Evolutionary conservation across 2,888 invertebrate genomes (phyloP).

Genomic region (Thyatira batis): DNA sequence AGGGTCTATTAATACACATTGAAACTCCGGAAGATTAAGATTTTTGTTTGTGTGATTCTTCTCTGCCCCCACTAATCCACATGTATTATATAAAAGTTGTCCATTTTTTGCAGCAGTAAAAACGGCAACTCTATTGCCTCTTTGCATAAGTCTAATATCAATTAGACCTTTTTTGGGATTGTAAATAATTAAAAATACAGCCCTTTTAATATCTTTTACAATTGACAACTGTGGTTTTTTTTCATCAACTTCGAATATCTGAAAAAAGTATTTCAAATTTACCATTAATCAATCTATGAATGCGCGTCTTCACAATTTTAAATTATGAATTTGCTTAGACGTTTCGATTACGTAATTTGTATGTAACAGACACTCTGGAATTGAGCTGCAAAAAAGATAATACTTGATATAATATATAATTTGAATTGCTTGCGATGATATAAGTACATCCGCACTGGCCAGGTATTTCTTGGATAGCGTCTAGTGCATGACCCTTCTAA

Average conservation of each 20-base stretch:
- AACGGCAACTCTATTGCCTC: conserved; percentile 94
- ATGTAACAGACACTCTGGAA: too few relatives aligned
- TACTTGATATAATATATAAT: too few relatives aligned
- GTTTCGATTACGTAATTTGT: too few relatives aligned
- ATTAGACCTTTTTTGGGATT: conserved; percentile 95
- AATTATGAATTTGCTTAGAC: too few relatives aligned
- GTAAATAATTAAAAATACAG: conserved; percentile 94
- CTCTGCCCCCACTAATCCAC: conserved; percentile 89
- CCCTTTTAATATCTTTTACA: conserved; percentile 81
- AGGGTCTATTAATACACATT: conserved; percentile 91
- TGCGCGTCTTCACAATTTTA: too few relatives aligned
- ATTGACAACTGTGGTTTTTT: conserved; percentile 69
- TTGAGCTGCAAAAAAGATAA: too few relatives aligned
- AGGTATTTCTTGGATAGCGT: too few relatives aligned
- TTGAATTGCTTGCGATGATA: too few relatives aligned
- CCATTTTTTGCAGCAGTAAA: conserved; percentile 95
- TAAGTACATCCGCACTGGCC: too few relatives aligned
- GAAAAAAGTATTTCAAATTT: conserved; percentile 25
- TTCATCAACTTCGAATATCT: conserved; percentile 73
- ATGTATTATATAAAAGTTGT: conserved; percentile 89
- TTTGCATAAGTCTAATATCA: conserved; percentile 96
- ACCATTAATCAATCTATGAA: too few relatives aligned
- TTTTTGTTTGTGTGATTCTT: conserved; percentile 80
- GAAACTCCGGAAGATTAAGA: conserved; percentile 84
- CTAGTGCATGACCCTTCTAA: too few relatives aligned